Percentiles rank a stretch among this genome's conserved stretches.
These are phyloP conservation scores for Achroia grisella DNA, from an alignment of 1,140 invertebrate species.

Conservation along the genomic window DNA sequence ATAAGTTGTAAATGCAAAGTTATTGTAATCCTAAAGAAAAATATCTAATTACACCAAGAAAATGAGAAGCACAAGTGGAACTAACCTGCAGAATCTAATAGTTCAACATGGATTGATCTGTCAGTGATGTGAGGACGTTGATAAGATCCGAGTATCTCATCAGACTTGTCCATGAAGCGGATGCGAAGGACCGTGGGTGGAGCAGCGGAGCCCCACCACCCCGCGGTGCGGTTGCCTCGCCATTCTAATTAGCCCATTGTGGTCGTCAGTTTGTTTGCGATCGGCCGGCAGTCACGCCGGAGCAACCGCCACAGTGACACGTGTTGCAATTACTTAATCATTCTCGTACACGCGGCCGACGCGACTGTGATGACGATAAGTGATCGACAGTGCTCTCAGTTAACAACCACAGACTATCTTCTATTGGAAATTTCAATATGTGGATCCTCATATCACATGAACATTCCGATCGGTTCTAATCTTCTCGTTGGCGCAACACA, in stretches of 20 bases:
- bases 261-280: constrained; percentile 54
- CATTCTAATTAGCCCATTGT: constrained; percentile 72
- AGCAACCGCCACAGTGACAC: constrained; percentile 36
- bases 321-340: constrained; percentile 17
- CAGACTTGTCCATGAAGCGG: constrained; percentile 54
- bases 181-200: constrained; percentile 66
- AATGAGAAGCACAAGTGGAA: too few relatives aligned
- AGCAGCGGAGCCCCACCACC: constrained; percentile 37
- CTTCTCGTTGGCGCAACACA: constrained; percentile 37
- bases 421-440: constrained; percentile 29
- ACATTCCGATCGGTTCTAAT: constrained; percentile 28
- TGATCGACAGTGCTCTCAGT: constrained; percentile 48
- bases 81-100: constrained; percentile 1
- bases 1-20: too few relatives aligned
- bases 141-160: constrained; percentile 39
- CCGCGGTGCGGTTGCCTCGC: constrained; percentile 48
- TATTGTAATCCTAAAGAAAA: too few relatives aligned
- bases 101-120: constrained; percentile 32
- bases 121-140: constrained; percentile 25
- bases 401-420: constrained; percentile 36
- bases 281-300: constrained; percentile 55
- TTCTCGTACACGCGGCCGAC: constrained; percentile 28
- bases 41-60: too few relatives aligned
- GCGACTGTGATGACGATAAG: constrained; percentile 58
- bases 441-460: constrained; percentile 25